Base-by-base conservation (phyloP, 1,140 invertebrate genomes). In the Aphis gossypii region DNA sequence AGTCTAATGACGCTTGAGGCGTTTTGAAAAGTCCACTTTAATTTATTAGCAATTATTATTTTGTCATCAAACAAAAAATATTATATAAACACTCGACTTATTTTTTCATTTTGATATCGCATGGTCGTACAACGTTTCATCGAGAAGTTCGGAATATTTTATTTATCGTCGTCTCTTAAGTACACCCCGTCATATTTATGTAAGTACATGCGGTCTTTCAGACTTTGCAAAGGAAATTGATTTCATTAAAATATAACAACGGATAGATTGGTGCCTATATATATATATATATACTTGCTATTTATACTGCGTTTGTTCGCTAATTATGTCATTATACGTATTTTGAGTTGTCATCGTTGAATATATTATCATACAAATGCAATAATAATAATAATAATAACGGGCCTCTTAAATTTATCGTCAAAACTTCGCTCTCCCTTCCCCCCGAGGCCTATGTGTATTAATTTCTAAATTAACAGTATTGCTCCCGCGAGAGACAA, bases 381-480 rank as follows among this genome's bases (percentile, higher is more conserved):
- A 86, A 44, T 86, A 51, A 51, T 51, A 51, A 44, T 86, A 51
- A 51, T 51, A 51, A 20, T 83, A 83, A 46, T 48, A 20, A 38
- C 35, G 76, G 20, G 14, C 84, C 44, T 86, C 84, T 87, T 87
- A 87, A 68, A 68, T 87, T 87, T 87, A 87, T 87, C 30, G 44
- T 87, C 84, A 87, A 87, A 30, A 87, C 44, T 46, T 87, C 25
- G 38, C 38, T 87, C 3, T 87, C n/a, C 46, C 44, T n/a, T 41
- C 44, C 41, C 84, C 44, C 20, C 25, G 84, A 87, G 84, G 44
- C 44, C 84, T 46, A 46, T 87, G 20, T 48, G 44, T 87, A 87
- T 87, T 87, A 87, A 87, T 87, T 87, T 87, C 84, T 46, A 87
- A 87, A 87, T 48, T 87, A 87, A 46, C 44, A 48, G 48, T n/a